Conservation (phyloP, 2,113 vertebrate genomes). For the Prietella phreatophila region DNA sequence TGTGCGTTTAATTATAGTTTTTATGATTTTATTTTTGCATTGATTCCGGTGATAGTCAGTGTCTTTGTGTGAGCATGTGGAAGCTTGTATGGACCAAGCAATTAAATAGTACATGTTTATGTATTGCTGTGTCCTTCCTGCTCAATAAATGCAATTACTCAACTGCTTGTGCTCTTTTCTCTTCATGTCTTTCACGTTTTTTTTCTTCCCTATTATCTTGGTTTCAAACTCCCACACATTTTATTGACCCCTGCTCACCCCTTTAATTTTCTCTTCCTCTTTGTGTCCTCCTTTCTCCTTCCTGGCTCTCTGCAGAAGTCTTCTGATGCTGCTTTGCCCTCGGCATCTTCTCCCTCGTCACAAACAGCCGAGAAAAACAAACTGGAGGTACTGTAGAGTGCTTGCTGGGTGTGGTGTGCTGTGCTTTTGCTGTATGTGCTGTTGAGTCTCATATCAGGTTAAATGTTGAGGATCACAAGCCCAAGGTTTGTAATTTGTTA, state of each 20-base stretch:
- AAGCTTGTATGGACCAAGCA: not conserved
- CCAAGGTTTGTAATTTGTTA: conserved; percentile 1
- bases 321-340: conserved; percentile 82
- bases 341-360: conserved; percentile 82
- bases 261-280: conserved; percentile 57
- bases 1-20: not conserved
- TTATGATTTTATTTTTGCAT: not conserved
- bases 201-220: conserved; percentile 53
- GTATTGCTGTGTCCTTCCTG: conserved; percentile 31
- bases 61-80: not conserved
- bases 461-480: not conserved
- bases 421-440: not conserved
- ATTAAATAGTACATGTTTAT: not conserved
- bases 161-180: conserved; percentile 62
- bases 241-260: conserved; percentile 55
- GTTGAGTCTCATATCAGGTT: not conserved
- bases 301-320: conserved; percentile 75
- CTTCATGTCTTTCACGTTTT: conserved; percentile 51
- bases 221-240: conserved; percentile 54
- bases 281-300: conserved; percentile 60
- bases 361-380: conserved; percentile 88
- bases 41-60: not conserved
- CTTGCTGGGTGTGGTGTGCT: conserved; percentile 16
- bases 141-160: conserved; percentile 55
- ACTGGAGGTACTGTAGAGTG: conserved; percentile 78